Conservation (phyloP, 2,888 invertebrate species). For the Leucophenga maculata region DNA sequence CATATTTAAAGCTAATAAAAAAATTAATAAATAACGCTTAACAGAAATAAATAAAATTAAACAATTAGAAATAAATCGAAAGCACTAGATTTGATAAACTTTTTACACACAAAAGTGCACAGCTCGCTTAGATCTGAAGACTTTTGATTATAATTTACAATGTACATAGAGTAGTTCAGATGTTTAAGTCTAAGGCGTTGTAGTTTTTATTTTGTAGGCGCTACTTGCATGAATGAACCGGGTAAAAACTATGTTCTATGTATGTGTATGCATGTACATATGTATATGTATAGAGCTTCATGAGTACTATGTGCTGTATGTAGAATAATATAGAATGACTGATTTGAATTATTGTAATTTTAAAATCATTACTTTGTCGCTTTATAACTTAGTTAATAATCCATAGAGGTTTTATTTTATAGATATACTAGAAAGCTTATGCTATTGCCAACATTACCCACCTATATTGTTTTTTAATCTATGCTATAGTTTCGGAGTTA, state of each 20-base stretch:
- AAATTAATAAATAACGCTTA: background rate
- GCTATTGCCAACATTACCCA: too few relatives aligned
- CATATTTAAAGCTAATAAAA: slow-evolving; percentile 5
- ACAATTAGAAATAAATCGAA: background rate
- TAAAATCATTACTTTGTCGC: too few relatives aligned
- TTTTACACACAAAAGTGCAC: slow-evolving; percentile 18
- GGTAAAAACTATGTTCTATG: slow-evolving; percentile 15
- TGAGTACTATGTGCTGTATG: background rate
- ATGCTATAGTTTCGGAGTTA: too few relatives aligned
- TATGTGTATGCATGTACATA: slow-evolving; percentile 25
- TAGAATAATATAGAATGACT: too few relatives aligned
- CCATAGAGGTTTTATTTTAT: too few relatives aligned
- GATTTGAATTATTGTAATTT: too few relatives aligned
- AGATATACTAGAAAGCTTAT: too few relatives aligned
- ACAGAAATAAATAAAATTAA: background rate
- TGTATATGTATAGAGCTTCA: slow-evolving; percentile 1
- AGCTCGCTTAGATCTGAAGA: background rate
- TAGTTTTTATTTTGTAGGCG: background rate
- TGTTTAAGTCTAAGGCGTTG: too few relatives aligned
- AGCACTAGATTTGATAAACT: background rate
- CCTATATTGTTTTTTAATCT: too few relatives aligned
- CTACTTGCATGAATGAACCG: background rate
- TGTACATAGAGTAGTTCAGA: too few relatives aligned
- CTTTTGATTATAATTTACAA: too few relatives aligned
- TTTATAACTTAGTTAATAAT: too few relatives aligned